Base-by-base conservation (phyloP, 2,888 invertebrate species). In the Acholoe squamosa region DNA sequence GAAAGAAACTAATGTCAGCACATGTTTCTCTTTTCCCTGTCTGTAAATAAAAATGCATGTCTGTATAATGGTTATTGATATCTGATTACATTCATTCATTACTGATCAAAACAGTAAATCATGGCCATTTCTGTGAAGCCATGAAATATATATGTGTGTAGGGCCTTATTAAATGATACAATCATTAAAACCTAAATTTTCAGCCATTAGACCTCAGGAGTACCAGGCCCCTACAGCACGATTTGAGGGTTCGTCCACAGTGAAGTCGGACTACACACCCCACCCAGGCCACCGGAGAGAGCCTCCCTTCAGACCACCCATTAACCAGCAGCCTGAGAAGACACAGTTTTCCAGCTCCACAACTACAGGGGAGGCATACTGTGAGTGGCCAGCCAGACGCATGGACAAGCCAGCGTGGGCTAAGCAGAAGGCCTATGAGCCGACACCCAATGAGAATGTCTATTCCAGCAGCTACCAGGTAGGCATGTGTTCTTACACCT, bases 181-280 rank as follows among this genome's bases (percentile, higher is more conserved):
- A n/a, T n/a, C n/a, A n/a, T n/a, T n/a, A 43, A 7, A 10, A 43
- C 43, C 43, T 43, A 43, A 7, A 19, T 14, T 61, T 61, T 16
- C 86, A 86, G 86, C 86, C 12, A 54, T 86, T 7, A 51, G 34
- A 31, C 89, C 25, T 43, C 3, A 51, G 31, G 89, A 89, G 52
- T 77, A 89, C 77, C n/a, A 89, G 25, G 77, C 76, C 14, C 77
- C 89, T 12, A 22, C 76, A 12, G 34, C 28, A 10, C 89, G 28
- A 10, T 91, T 92, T 80, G 25, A 43, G 22, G 90, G 84, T n/a
- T 25, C 84, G 28, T 89, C 92, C 25, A 92, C 92, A 0, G 52
- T 43, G 51, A 90, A 88, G 89, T 89, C 89, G 14, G 92, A 92
- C 86, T 92, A 86, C 86, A 67, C 77, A 31, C 56, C 91, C 3